phyloP scores from a whole-genome alignment of 1,140 invertebrate genomes.

The Neomicropteryx cornuta region DNA sequence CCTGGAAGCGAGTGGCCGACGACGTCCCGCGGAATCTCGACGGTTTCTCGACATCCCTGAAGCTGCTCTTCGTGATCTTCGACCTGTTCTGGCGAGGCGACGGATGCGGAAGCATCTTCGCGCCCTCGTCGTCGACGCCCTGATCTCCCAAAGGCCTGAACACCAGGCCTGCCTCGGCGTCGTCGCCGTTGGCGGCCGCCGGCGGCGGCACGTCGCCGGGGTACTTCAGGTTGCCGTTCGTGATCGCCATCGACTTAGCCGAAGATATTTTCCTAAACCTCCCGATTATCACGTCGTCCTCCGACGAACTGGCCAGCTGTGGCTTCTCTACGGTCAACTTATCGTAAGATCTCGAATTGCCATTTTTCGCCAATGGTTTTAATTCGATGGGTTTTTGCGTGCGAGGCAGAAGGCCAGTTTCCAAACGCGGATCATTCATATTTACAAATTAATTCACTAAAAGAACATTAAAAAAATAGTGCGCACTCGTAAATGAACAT shows the following conservation, averaged over 20 bases:
- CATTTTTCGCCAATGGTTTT: too few relatives aligned
- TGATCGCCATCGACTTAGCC: conserved; percentile 39
- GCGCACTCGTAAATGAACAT: too few relatives aligned
- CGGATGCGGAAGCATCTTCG: conserved; percentile 17
- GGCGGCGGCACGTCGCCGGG: conserved; percentile 22
- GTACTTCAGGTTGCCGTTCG: conserved; percentile 34
- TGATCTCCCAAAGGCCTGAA: conserved; percentile 21
- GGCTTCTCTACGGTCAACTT: too few relatives aligned
- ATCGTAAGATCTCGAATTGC: too few relatives aligned
- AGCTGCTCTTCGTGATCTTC: conserved; percentile 43
- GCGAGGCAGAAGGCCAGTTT: too few relatives aligned
- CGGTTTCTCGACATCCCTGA: conserved; percentile 46
- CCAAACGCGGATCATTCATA: too few relatives aligned
- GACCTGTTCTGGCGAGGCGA: conserved; percentile 12
- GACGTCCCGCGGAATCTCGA: conserved; percentile 45
- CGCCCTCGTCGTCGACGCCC: conserved; percentile 14
- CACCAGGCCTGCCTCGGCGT: conserved; percentile 29
- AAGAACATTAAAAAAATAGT: too few relatives aligned
- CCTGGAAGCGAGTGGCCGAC: conserved; percentile 46
- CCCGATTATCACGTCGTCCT: conserved; percentile 37
- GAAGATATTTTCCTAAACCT: conserved; percentile 39
- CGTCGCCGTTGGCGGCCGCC: conserved; percentile 16
- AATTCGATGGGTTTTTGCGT: too few relatives aligned
- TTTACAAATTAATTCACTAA: too few relatives aligned
- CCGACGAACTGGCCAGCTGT: too few relatives aligned